These are phyloP conservation scores for Poeciliopsis retropinna DNA, from an alignment of 2,113 vertebrate species.

Conservation along the genomic window DNA sequence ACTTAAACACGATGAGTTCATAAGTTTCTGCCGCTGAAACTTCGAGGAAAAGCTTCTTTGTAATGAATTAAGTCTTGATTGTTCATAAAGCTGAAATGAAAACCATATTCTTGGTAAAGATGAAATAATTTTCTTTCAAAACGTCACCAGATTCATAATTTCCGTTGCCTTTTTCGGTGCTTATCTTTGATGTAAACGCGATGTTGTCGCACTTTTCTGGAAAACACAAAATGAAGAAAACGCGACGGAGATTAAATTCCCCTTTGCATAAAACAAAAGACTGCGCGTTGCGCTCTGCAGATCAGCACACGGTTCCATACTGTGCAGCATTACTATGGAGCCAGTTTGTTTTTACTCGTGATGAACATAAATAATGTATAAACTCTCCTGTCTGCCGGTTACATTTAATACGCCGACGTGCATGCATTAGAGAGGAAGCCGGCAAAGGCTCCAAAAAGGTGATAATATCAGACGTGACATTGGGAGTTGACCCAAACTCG, in stretches of 20 bases:
- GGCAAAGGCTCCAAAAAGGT: conserved; percentile 36
- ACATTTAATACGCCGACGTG: conserved; percentile 59
- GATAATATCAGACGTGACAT: conserved; percentile 58
- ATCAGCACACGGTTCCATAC: conserved; percentile 48
- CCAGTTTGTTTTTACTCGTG: conserved; percentile 69
- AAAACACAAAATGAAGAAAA: conserved; percentile 27
- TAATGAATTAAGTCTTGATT: neutral
- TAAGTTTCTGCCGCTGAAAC: conserved; percentile 19
- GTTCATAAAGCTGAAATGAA: conserved; percentile 5
- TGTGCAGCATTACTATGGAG: conserved; percentile 41
- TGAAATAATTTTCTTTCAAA: conserved; percentile 10
- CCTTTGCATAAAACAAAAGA: conserved; percentile 39
- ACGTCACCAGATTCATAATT: neutral
- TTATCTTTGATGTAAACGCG: neutral
- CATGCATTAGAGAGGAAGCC: conserved; percentile 72
- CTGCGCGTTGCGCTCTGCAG: conserved; percentile 7
- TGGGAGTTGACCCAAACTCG: conserved; percentile 36
- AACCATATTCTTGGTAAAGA: neutral
- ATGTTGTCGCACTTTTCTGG: neutral
- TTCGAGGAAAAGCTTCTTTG: conserved; percentile 11
- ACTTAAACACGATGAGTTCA: conserved; percentile 33
- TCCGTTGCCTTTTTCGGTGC: neutral
- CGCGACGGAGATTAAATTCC: conserved; percentile 7
- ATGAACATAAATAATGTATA: conserved; percentile 73
- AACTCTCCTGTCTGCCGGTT: conserved; percentile 66